Conservation (phyloP, 2,797 vertebrate genomes). For the Coreius guichenoti region DNA sequence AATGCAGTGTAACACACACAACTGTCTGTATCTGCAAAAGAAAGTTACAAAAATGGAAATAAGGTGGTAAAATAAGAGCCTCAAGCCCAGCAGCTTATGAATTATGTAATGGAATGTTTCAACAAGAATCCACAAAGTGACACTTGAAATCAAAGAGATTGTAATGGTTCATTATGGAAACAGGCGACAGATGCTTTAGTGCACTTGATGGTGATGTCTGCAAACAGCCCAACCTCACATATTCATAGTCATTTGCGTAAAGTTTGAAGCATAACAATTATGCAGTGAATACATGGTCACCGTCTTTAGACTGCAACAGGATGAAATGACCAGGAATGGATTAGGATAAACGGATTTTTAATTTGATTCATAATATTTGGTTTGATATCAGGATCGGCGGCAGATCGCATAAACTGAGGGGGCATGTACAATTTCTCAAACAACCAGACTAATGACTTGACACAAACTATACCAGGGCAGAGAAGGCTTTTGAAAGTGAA, state of each 20-base stretch:
- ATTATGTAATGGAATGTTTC: not conserved
- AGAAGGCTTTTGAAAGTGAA: no score
- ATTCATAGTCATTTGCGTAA: not conserved
- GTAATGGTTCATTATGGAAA: not conserved
- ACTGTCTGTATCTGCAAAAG: not conserved
- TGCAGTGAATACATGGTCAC: not conserved
- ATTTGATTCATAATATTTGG: not conserved
- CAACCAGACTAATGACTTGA: no score
- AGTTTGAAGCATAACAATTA: conserved; percentile 1
- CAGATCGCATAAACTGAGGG: no score
- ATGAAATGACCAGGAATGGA: conserved; percentile 1
- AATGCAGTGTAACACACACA: not conserved
- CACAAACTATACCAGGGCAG: no score
- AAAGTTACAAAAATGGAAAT: not conserved
- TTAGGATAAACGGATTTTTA: conserved; percentile 1
- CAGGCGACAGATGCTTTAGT: not conserved
- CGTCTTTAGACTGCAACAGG: conserved; percentile 1
- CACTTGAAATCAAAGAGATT: not conserved
- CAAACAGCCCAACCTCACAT: not conserved
- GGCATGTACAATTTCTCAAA: no score
- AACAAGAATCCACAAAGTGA: not conserved
- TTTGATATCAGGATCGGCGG: no score
- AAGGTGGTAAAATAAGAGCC: not conserved
- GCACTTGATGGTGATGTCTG: not conserved
- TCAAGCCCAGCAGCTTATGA: not conserved